Evolutionary conservation across 1,140 invertebrate genomes (phyloP).

Genomic region (Dysdera silvatica): DNA sequence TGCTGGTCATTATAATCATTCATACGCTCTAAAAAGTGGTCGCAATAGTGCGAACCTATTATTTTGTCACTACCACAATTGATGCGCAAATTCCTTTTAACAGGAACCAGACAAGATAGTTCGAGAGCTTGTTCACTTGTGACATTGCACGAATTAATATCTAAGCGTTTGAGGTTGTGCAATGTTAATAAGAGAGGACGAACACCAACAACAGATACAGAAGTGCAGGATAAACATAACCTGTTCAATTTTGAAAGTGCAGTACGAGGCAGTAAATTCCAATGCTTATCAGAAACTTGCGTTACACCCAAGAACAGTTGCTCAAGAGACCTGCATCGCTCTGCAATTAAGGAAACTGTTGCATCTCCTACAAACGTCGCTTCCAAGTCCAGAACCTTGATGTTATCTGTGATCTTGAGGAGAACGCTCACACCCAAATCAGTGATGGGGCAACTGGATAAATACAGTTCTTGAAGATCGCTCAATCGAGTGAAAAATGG

Average conservation of each 20-base stretch:
- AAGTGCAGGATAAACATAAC: slow-evolving; percentile 12
- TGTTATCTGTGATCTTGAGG: not conserved
- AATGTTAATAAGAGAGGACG: not conserved
- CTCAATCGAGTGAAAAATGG: slow-evolving; percentile 20
- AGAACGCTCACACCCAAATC: slow-evolving; percentile 12
- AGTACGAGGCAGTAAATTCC: not conserved
- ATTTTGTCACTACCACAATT: not conserved
- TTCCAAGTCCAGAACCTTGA: slow-evolving; percentile 24
- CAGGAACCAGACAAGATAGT: not conserved
- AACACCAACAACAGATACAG: not conserved
- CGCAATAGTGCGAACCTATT: slow-evolving; percentile 15
- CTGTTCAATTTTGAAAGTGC: slow-evolving; percentile 7
- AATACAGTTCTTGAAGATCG: slow-evolving; percentile 21
- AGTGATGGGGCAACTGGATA: slow-evolving; percentile 10
- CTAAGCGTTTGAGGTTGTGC: slow-evolving; percentile 4
- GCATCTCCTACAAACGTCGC: slow-evolving; percentile 1
- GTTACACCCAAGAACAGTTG: slow-evolving; percentile 24
- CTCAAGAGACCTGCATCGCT: slow-evolving; percentile 7
- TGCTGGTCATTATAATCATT: too few relatives aligned
- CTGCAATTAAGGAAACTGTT: not conserved
- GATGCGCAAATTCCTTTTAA: not conserved
- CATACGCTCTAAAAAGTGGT: slow-evolving; percentile 16
- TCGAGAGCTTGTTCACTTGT: slow-evolving; percentile 5
- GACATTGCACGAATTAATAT: slow-evolving; percentile 6
- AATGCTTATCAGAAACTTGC: slow-evolving; percentile 1